Conservation (phyloP, 2,888 invertebrate genomes). For the Epirrita christyi region DNA sequence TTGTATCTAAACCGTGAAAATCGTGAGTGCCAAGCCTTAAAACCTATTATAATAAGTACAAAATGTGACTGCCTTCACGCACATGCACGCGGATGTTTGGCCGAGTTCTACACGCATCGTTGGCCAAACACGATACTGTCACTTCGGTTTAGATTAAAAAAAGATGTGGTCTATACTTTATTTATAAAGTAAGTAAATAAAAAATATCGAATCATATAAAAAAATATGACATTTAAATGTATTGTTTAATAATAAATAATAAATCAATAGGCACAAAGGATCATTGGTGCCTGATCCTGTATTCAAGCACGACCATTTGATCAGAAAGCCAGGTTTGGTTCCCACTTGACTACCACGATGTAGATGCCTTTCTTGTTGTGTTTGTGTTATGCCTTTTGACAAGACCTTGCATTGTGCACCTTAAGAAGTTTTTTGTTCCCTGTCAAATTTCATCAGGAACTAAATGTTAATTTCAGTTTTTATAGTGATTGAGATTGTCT, state of each 20-base stretch:
- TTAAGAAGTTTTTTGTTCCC: background rate
- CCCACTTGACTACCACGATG: too few relatives aligned
- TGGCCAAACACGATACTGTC: conserved; percentile 26
- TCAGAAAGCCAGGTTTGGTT: too few relatives aligned
- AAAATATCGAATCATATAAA: too few relatives aligned
- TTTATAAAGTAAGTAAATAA: background rate
- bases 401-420: background rate
- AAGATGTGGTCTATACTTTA: background rate
- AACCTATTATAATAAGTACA: conserved; percentile 11
- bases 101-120: conserved; percentile 20
- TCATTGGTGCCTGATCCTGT: too few relatives aligned
- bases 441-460: conserved; percentile 12
- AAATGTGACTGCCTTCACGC: conserved; percentile 7
- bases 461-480: conserved; percentile 8
- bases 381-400: background rate
- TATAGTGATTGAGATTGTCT: background rate
- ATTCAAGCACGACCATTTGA: too few relatives aligned
- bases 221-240: too few relatives aligned
- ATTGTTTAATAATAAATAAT: too few relatives aligned
- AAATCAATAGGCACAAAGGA: too few relatives aligned
- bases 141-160: conserved; percentile 18
- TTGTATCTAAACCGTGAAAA: background rate
- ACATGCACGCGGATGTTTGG: conserved; percentile 23
- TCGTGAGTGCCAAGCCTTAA: conserved; percentile 5
- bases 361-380: too few relatives aligned